phyloP scores from a whole-genome alignment of 2,888 invertebrate genomes.

The Apamea anceps region DNA sequence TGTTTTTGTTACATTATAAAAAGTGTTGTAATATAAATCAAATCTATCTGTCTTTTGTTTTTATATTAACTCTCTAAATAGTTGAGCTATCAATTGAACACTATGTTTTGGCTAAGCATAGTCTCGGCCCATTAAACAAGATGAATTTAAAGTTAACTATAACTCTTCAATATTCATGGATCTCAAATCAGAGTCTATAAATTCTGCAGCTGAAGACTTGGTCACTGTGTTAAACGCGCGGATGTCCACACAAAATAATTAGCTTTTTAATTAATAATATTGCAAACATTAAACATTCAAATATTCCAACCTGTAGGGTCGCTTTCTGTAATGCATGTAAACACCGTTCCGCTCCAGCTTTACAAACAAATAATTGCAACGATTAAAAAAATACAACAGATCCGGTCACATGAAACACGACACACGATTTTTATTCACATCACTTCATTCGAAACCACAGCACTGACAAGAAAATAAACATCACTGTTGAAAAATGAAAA shows the following conservation, averaged over 20 bases:
- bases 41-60: slow-evolving; percentile 32
- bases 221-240: neutral
- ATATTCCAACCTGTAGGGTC: slow-evolving; percentile 85
- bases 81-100: slow-evolving; percentile 10
- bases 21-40: slow-evolving; percentile 56
- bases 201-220: neutral
- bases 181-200: neutral
- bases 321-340: slow-evolving; percentile 90
- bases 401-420: slow-evolving; percentile 71
- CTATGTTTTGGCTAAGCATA: slow-evolving; percentile 12
- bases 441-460: slow-evolving; percentile 64
- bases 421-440: slow-evolving; percentile 70
- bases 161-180: slow-evolving; percentile 32
- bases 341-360: slow-evolving; percentile 89
- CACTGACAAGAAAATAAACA: slow-evolving; percentile 62
- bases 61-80: slow-evolving; percentile 40
- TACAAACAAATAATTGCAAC: slow-evolving; percentile 78
- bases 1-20: slow-evolving; percentile 56
- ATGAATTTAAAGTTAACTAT: slow-evolving; percentile 28
- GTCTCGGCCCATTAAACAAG: slow-evolving; percentile 27
- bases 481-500: slow-evolving; percentile 59
- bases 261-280: neutral
- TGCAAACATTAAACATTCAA: slow-evolving; percentile 37
- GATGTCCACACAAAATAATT: slow-evolving; percentile 19
- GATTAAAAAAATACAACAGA: slow-evolving; percentile 71